Conservation (phyloP, 1,140 invertebrate genomes). For the Brevipalpus yothersi region DNA sequence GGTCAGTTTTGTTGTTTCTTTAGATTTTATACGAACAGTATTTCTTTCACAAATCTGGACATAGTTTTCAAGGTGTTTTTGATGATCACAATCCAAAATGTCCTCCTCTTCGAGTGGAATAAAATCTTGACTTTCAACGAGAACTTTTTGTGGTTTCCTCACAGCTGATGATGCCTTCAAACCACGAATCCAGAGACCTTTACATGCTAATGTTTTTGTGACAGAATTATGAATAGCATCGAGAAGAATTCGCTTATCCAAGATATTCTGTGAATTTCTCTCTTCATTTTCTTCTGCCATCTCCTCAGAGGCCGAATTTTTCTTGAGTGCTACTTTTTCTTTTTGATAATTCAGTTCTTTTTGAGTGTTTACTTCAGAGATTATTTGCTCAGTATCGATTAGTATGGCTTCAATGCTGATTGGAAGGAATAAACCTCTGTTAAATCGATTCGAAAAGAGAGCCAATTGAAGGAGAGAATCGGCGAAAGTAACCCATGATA, state of each 20-base stretch:
- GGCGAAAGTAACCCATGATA: conserved; percentile 27
- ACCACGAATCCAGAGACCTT: neutral
- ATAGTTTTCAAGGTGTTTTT: neutral
- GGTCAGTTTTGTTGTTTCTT: neutral
- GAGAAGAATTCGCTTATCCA: neutral
- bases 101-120: neutral
- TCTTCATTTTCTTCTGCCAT: neutral
- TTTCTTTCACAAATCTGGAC: neutral
- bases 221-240: neutral
- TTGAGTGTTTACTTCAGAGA: neutral
- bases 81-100: neutral
- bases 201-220: neutral
- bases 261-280: too few relatives aligned
- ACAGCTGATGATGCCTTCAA: neutral
- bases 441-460: conserved; percentile 24
- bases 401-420: conserved; percentile 52
- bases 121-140: neutral
- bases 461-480: conserved; percentile 24
- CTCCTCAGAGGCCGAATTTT: neutral
- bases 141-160: neutral
- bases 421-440: conserved; percentile 53
- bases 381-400: conserved; percentile 7
- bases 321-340: neutral
- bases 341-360: neutral
- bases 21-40: neutral